These are phyloP conservation scores for Amblyteles armatorius DNA, from an alignment of 2,888 invertebrate genomes.

Conservation along the genomic window DNA sequence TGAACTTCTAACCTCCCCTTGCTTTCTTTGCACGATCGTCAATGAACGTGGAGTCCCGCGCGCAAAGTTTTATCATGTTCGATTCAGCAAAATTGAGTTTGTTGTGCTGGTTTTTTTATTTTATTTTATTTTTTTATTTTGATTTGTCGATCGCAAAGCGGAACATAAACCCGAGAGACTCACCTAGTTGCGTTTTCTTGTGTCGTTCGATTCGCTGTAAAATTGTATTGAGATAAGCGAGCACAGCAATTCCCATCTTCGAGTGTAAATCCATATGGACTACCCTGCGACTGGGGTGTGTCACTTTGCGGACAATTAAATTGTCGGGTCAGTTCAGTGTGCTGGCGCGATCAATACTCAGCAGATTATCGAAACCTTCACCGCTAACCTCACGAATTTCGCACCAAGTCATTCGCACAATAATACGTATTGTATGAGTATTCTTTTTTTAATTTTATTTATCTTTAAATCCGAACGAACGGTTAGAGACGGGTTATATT, in stretches of 20 bases:
- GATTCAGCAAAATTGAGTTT: neutral
- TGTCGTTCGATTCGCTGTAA: slow-evolving; percentile 72
- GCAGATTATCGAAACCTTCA: neutral
- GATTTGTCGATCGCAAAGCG: neutral
- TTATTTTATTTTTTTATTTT: neutral
- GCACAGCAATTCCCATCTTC: slow-evolving; percentile 75
- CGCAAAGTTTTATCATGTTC: neutral
- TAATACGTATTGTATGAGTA: neutral
- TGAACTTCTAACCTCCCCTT: neutral
- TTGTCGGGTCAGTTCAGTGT: neutral
- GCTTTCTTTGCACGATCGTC: neutral
- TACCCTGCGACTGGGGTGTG: slow-evolving; percentile 37
- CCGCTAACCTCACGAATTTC: neutral
- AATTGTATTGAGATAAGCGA: slow-evolving; percentile 70
- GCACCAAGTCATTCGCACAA: neutral
- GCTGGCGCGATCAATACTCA: slow-evolving; percentile 6
- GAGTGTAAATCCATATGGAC: slow-evolving; percentile 54
- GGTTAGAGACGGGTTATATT: neutral
- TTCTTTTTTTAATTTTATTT: neutral
- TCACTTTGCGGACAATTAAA: slow-evolving; percentile 18
- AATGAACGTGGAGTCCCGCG: neutral
- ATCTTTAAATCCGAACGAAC: neutral
- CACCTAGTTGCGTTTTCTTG: slow-evolving; percentile 78
- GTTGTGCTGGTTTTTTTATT: neutral
- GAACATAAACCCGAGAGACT: slow-evolving; percentile 57